Conservation (phyloP, 2,888 invertebrate genomes). For the Theretra japonica region DNA sequence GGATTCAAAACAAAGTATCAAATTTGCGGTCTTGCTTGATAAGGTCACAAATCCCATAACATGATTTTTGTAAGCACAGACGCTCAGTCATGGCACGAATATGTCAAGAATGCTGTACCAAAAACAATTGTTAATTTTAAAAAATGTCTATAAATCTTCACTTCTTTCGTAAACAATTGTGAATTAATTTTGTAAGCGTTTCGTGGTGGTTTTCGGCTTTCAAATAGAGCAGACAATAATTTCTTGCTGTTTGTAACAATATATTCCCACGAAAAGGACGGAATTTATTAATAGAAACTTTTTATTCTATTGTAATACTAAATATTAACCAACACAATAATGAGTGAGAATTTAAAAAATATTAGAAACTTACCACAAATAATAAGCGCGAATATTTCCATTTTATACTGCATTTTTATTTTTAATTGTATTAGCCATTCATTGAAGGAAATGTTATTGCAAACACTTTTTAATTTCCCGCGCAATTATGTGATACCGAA, state of each 20-base stretch:
- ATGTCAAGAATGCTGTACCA: no score
- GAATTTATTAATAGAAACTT: neutral
- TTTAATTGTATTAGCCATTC: constrained; percentile 41
- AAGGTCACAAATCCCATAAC: no score
- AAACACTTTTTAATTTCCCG: constrained; percentile 49
- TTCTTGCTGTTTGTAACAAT: neutral
- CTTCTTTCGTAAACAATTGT: neutral
- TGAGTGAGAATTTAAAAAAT: neutral
- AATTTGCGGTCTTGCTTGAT: no score
- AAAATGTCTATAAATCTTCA: neutral
- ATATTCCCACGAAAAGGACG: constrained; percentile 2
- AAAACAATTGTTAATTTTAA: no score
- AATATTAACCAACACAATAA: constrained; percentile 1
- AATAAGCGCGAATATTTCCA: constrained; percentile 67
- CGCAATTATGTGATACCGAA: constrained; percentile 48
- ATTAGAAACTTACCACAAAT: constrained; percentile 69
- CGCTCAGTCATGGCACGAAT: no score
- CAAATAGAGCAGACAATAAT: neutral
- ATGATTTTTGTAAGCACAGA: no score
- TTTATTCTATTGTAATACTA: neutral
- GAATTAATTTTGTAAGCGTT: neutral
- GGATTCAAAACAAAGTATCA: neutral
- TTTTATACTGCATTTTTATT: constrained; percentile 54
- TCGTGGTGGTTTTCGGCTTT: neutral
- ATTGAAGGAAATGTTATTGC: constrained; percentile 56